A percentile compares a stretch with the other conserved stretches of the same genome.
phyloP scores from a whole-genome alignment of 2,113 vertebrate species.

The Cyprinodon variegatus region DNA sequence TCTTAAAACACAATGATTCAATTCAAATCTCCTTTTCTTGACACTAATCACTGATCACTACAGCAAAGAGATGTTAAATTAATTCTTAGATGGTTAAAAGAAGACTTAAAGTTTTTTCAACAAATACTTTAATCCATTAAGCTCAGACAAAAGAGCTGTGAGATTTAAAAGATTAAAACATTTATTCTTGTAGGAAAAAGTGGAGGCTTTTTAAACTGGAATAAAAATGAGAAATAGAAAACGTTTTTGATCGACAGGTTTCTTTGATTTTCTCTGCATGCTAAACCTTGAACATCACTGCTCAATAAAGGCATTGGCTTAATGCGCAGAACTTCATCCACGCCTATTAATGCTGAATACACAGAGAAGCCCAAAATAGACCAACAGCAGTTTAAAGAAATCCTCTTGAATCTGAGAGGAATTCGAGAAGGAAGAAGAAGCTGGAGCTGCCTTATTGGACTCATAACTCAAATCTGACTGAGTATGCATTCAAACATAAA shows the following conservation, averaged over 20 bases:
- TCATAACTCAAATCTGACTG: slow-evolving; percentile 39
- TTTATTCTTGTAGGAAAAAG: background rate
- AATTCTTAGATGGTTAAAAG: background rate
- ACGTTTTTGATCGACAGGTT: background rate
- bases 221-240: background rate
- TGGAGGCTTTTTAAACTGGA: background rate
- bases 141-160: background rate
- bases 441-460: slow-evolving; percentile 36
- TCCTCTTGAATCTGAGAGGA: slow-evolving; percentile 28
- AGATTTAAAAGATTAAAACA: background rate
- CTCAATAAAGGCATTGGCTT: background rate
- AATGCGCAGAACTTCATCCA: too few species aligned
- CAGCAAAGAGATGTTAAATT: background rate
- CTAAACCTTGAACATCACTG: background rate
- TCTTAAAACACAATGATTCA: slow-evolving; percentile 21
- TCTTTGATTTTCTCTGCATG: background rate
- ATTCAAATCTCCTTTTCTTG: background rate
- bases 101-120: slow-evolving; percentile 4
- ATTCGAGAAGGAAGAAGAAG: slow-evolving; percentile 10
- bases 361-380: background rate
- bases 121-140: background rate
- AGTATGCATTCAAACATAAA: slow-evolving; percentile 8
- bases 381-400: slow-evolving; percentile 28
- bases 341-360: too few species aligned
- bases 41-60: background rate